Conservation (phyloP, 1,140 invertebrate genomes). For the Drosophila repleta region DNA sequence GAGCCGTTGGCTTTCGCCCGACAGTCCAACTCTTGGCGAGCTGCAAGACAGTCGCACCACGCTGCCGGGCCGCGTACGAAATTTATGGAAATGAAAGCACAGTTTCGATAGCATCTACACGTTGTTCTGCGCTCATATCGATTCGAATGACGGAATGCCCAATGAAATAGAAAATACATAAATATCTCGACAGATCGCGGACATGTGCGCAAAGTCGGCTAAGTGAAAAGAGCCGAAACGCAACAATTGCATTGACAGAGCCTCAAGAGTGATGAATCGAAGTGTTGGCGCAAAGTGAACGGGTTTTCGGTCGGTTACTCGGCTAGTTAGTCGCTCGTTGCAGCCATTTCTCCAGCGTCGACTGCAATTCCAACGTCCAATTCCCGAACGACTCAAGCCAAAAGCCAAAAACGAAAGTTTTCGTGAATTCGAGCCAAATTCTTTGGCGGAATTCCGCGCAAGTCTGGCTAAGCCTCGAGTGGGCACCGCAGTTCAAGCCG, state of each 20-base stretch:
- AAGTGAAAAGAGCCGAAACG: conserved; percentile 49
- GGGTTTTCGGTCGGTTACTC: conserved; percentile 52
- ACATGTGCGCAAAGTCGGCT: conserved; percentile 38
- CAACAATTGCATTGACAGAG: conserved; percentile 63
- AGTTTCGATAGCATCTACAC: conserved; percentile 1
- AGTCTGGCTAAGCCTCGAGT: not conserved
- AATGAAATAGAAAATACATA: not conserved
- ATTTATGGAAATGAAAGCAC: conserved; percentile 42
- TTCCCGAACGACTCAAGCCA: conserved; percentile 52
- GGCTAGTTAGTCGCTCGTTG: conserved; percentile 5
- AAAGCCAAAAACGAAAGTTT: conserved; percentile 64
- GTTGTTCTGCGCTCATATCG: conserved; percentile 16
- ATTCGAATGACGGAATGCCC: conserved; percentile 49
- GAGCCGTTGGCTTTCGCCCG: conserved; percentile 69
- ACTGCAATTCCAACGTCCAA: conserved; percentile 72
- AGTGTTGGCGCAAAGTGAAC: conserved; percentile 56
- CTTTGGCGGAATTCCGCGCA: conserved; percentile 42
- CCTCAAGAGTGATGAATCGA: conserved; percentile 55
- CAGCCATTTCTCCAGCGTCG: conserved; percentile 60
- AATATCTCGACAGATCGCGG: conserved; percentile 39
- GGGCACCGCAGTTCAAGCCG: not conserved
- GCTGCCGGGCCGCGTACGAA: conserved; percentile 16
- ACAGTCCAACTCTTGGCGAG: conserved; percentile 68
- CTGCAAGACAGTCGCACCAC: conserved; percentile 56
- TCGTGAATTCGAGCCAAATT: conserved; percentile 23